Evolutionary conservation across 2,113 vertebrate genomes (phyloP).

Genomic region (Erythrocercus mccallii): DNA sequence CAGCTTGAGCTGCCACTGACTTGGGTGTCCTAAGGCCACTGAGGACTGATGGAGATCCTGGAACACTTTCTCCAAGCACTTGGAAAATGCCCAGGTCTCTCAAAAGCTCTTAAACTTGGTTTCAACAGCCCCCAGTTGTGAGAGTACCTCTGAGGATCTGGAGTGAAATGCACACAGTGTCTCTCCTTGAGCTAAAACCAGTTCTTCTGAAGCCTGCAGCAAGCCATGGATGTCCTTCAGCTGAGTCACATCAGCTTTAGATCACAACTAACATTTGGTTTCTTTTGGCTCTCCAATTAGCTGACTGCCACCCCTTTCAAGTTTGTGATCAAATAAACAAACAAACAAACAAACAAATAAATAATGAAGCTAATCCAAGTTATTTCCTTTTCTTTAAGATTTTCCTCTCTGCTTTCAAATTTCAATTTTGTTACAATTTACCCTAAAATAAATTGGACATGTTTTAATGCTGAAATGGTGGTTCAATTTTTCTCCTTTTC

Average conservation of each 20-base stretch:
- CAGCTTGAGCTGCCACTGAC: not conserved
- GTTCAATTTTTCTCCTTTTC: not conserved
- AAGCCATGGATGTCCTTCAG: not conserved
- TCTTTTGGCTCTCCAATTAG: not conserved
- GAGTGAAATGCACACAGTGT: not conserved
- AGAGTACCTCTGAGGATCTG: not conserved
- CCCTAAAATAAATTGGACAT: not conserved
- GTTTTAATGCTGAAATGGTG: not conserved
- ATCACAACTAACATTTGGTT: not conserved
- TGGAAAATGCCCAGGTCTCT: no score
- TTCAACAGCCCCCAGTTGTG: not conserved
- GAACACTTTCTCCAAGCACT: not conserved
- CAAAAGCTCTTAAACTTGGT: not conserved
- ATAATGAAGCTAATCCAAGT: not conserved
- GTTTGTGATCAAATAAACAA: not conserved
- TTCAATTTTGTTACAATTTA: not conserved
- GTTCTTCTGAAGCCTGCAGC: not conserved
- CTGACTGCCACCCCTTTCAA: rapidly evolving
- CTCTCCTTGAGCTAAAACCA: not conserved
- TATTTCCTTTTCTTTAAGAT: not conserved
- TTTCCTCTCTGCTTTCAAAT: not conserved
- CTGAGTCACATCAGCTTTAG: not conserved
- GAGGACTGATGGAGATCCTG: not conserved
- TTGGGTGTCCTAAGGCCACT: not conserved
- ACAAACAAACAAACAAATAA: no score